Base-by-base conservation (phyloP, 1,140 invertebrate genomes). In the Brevipalpus yothersi region DNA sequence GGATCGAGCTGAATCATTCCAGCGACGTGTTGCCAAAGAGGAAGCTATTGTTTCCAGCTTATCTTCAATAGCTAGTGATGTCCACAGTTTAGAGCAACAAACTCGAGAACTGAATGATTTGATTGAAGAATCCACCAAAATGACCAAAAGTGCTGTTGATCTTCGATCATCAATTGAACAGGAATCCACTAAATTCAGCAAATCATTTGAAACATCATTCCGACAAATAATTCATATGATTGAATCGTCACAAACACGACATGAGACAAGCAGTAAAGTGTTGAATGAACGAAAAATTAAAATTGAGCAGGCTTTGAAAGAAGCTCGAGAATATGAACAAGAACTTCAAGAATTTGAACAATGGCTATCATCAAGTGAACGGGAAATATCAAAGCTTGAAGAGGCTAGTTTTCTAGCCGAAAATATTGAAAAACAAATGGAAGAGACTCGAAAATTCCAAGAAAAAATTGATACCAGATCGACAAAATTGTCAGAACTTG, bases 401-500 rank as follows among this genome's bases (percentile, higher is more conserved):
- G 49, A 51, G 17, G 49, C 49, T 3, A 19, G n/a, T 51, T 51
- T 19, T 17, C 17, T 51, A 8, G 21, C 49, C 1, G 49, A 51
- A 51, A 51, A n/a, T 10, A 19, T 51, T n/a, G 49, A 51, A 8
- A 51, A n/a, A 19, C 49, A 51, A 51, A 51, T 51, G 49, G 21
- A 13, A n/a, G 13, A 13, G 92, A 97, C 72, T 82, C 82, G 0
- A 93, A 97, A 89, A 72, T 94, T 0, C 83, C 88, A 64, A 73
- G 98, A 61, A 90, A 96, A 72, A 95, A 94, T 72, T 93, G 72
- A 91, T 92, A 71, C 91, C 90, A 62, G 95, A 89, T 0, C 90
- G 96, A 70, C 75, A 95, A 11, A 95, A 96, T 69, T 96, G 95
- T 72, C 95, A 94, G 76, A 95, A 90, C 66, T 93, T 97, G 72